These are phyloP conservation scores for Halcyon chelicuti DNA, from an alignment of 2,797 vertebrate species.

Conservation along the genomic window DNA sequence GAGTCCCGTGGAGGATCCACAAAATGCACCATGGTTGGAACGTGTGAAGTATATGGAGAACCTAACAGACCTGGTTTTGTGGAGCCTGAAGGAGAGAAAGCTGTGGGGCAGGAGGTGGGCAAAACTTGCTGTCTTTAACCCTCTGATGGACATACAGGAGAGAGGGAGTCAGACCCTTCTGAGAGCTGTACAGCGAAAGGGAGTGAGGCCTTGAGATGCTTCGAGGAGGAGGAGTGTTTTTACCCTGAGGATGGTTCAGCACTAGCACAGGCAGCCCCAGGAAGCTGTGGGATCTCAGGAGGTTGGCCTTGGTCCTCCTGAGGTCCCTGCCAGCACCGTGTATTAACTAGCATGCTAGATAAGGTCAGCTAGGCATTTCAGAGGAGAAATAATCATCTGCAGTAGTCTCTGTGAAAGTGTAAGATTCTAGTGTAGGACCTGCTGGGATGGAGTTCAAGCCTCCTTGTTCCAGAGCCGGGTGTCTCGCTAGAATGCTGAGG, in stretches of 20 bases:
- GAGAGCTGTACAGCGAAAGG: neutral
- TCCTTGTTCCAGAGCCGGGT: neutral
- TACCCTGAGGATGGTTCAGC: neutral
- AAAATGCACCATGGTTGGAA: neutral
- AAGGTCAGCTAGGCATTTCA: neutral
- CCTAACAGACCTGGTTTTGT: neutral
- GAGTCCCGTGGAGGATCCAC: neutral
- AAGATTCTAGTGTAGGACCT: neutral
- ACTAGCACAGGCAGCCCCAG: too few species aligned
- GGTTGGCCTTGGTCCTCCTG: neutral
- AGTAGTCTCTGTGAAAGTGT: neutral
- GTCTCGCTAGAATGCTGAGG: neutral
- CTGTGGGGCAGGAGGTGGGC: neutral
- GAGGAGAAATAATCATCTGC: neutral
- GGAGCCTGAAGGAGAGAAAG: neutral
- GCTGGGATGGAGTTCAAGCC: neutral
- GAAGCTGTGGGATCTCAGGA: neutral
- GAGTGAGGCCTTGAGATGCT: rapidly evolving
- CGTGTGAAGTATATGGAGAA: neutral
- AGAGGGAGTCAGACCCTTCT: neutral
- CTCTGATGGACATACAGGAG: too few species aligned
- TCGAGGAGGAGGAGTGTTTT: neutral
- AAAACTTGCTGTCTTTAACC: neutral
- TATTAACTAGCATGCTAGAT: neutral
- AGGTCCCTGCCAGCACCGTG: neutral